Base-by-base conservation (phyloP, 2,888 invertebrate species). In the Meteorus cinctellus region DNA sequence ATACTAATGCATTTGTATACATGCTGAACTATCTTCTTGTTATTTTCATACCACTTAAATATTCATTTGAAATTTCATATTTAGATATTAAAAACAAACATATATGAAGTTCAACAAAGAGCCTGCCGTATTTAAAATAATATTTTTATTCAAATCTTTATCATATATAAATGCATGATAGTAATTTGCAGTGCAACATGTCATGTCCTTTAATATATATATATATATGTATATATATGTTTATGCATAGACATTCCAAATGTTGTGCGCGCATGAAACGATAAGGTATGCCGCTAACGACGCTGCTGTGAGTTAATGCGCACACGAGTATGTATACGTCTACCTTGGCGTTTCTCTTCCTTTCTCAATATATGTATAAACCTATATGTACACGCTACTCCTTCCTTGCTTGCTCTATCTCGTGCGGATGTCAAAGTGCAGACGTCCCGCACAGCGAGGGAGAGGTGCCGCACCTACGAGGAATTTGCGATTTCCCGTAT, bases 241-340 rank as follows among this genome's bases (percentile, higher is more conserved):
- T 2, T 34, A 34, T 34, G 8, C 34, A 81, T 83, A 84, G 84
- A 84, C 85, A 86, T 86, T 84, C 87, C 84, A 77, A 81, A 84
- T 82, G 81, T 80, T 81, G 77, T 78, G 78, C 70, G 82, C 78
- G 80, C 82, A 81, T 81, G 82, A 83, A 85, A 86, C 85, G 85
- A 86, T 87, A 86, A 87, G 86, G 87, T 87, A 86, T 87, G 86
- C 84, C 84, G 83, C 87, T 88, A 86, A 87, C 88, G 87, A 88
- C 84, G 84, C 80, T 80, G 80, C 80, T 80, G 77, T 81, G 82
- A 84, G 82, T 83, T 81, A 84, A 84, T 84, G 84, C 78, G 80
- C 81, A 82, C 55, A 51, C 24, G 34, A 62, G 72, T 68, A 68
- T 62, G 76, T 72, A 62, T 66, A 65, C 67, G 69, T 74, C 69